Conservation (phyloP, 1,140 invertebrate genomes). For the Bombus picipes region DNA sequence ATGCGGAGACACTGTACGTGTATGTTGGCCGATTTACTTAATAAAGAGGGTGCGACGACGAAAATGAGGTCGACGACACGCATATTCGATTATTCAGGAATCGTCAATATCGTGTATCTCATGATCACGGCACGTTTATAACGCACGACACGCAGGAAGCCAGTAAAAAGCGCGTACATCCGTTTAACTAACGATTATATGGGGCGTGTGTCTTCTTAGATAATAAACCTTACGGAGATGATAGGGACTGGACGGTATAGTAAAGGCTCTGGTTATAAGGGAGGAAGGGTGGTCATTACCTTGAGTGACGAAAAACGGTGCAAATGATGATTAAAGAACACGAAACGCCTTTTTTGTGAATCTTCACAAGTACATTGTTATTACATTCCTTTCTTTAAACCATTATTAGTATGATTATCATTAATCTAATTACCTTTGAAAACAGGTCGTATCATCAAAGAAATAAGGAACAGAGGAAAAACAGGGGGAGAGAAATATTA, state of each 20-base stretch:
- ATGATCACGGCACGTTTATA: conserved; percentile 54
- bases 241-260: not conserved
- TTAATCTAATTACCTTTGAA: conserved; percentile 71
- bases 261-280: not conserved
- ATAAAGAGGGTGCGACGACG: not conserved
- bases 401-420: conserved; percentile 67
- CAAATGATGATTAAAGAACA: conserved; percentile 67
- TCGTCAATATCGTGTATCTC: conserved; percentile 49
- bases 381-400: conserved; percentile 69
- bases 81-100: conserved; percentile 15
- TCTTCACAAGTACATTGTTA: conserved; percentile 74
- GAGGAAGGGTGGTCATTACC: conserved; percentile 25
- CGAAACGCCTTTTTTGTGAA: conserved; percentile 72
- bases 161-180: conserved; percentile 65
- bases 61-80: conserved; percentile 42
- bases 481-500: conserved; percentile 23
- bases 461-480: conserved; percentile 53
- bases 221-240: not conserved
- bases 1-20: not conserved
- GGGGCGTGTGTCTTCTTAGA: not conserved
- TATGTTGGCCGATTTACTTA: not conserved
- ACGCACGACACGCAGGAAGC: conserved; percentile 76
- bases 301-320: conserved; percentile 42
- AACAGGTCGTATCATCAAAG: conserved; percentile 72
- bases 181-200: conserved; percentile 46